Evolutionary conservation across 2,888 invertebrate species (phyloP).

Genomic region (Willowsia nigromaculata): DNA sequence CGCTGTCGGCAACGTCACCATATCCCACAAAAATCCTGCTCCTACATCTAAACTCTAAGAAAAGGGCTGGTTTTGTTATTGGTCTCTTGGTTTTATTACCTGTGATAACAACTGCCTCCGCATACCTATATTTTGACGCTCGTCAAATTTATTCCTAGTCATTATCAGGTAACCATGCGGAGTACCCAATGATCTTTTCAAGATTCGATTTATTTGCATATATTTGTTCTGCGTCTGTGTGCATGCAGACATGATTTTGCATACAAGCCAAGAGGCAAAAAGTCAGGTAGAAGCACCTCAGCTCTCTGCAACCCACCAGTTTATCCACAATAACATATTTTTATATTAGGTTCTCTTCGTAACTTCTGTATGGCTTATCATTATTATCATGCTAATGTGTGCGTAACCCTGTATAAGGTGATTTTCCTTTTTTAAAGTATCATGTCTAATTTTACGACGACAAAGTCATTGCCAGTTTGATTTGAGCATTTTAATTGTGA

Average conservation of each 20-base stretch:
- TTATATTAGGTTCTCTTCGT: background rate
- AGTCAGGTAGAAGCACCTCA: background rate
- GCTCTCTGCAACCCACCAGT: background rate
- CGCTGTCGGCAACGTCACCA: background rate
- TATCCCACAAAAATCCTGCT: background rate
- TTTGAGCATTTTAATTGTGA: constrained; percentile 40
- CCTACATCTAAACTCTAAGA: background rate
- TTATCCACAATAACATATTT: background rate
- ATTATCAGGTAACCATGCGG: background rate
- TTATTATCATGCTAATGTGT: constrained; percentile 16
- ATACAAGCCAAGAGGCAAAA: background rate
- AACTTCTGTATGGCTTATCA: background rate
- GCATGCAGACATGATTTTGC: background rate
- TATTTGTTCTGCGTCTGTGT: background rate
- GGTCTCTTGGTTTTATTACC: background rate
- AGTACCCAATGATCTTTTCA: background rate
- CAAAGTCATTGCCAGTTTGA: constrained; percentile 27
- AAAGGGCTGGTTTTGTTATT: background rate
- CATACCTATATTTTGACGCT: background rate
- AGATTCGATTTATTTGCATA: background rate
- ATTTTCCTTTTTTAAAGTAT: constrained; percentile 3
- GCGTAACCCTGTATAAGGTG: constrained; percentile 20
- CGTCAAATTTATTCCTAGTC: background rate
- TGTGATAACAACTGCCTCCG: too few species aligned
- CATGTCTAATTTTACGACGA: background rate